A percentile compares a stretch with the other conserved stretches of the same genome.
Evolutionary conservation across 2,113 vertebrate genomes (phyloP).

Genomic region (Eurystomus gularis): DNA sequence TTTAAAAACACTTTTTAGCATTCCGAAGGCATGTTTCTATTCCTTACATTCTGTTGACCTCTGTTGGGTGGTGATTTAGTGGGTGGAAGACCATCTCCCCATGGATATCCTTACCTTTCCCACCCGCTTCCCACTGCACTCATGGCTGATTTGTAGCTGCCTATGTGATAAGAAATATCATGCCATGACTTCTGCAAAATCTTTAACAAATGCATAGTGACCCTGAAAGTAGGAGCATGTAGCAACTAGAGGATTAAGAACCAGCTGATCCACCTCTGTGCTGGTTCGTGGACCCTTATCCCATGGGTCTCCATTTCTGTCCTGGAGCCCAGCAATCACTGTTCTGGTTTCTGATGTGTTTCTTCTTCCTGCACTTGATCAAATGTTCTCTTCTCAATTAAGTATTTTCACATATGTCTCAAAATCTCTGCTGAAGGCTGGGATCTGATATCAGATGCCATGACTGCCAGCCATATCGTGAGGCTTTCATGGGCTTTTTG

Average conservation of each 20-base stretch:
- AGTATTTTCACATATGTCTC: not conserved
- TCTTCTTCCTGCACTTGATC: not conserved
- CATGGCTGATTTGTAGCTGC: not conserved
- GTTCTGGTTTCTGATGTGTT: not conserved
- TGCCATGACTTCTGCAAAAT: not conserved
- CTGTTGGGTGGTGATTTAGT: not conserved
- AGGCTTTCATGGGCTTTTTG: not conserved
- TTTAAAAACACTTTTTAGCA: not conserved
- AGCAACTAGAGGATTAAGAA: not conserved
- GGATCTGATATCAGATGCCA: not conserved
- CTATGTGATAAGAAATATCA: not conserved
- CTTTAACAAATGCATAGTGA: not conserved
- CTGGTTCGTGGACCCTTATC: not conserved
- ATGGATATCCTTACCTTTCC: not conserved
- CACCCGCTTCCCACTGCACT: accelerated
- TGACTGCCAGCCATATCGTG: not conserved
- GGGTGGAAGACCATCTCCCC: not conserved
- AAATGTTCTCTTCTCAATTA: not conserved
- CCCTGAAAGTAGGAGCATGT: not conserved
- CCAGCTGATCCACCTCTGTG: not conserved
- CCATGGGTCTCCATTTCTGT: not conserved
- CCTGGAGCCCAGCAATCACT: accelerated
- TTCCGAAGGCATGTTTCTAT: not conserved
- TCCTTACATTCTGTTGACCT: not conserved
- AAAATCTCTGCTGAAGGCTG: not conserved